Base-by-base conservation (phyloP, 1,140 invertebrate genomes). In the Galleria mellonella region DNA sequence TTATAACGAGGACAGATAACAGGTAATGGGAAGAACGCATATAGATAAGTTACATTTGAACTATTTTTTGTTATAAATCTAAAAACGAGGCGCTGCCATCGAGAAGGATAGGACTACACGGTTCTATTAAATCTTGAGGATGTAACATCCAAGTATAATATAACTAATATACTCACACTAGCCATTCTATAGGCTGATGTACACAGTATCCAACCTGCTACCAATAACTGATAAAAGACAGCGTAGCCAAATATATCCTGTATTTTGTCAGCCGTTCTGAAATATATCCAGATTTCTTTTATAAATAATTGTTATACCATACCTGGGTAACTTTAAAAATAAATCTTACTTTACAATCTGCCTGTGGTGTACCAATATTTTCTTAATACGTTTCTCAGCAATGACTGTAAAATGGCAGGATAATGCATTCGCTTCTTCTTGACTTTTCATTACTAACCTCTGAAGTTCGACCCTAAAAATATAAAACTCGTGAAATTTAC, bases 161-260 rank as follows among this genome's bases (percentile, higher is more conserved):
- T n/a, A n/a, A 3, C 17, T 3, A 23, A 23, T 23, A 36, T 33
- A 63, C 66, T 65, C 43, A 79, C 75, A 29, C 57, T 60, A 9
- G 69, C 60, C 31, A 68, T 56, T 59, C 61, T 70, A 38, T 79
- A 76, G 6, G 66, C 66, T 5, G 70, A 66, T 27, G 66, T 69
- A 38, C 72, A 79, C 12, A 79, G 61, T 27, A 79, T 71, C 72
- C 69, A 79, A 1, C 61, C 71, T 27, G 61, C 66, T 1, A 66
- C 42, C 39, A 72, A 51, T 48, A 79, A 70, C 14, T 69, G 69
- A 56, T 68, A 74, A 13, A 67, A 44, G 5, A 74, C 27, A 0
- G 59, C 55, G 4, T 47, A 55, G 3, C 66, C 55, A 47, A 72
- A 79, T 48, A 74, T 65, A 39, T 63, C 48, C 53, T 72, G 60